A percentile compares a stretch with the other conserved stretches of the same genome.
phyloP scores from a whole-genome alignment of 2,797 vertebrate species.

The Periophthalmus magnuspinnatus region DNA sequence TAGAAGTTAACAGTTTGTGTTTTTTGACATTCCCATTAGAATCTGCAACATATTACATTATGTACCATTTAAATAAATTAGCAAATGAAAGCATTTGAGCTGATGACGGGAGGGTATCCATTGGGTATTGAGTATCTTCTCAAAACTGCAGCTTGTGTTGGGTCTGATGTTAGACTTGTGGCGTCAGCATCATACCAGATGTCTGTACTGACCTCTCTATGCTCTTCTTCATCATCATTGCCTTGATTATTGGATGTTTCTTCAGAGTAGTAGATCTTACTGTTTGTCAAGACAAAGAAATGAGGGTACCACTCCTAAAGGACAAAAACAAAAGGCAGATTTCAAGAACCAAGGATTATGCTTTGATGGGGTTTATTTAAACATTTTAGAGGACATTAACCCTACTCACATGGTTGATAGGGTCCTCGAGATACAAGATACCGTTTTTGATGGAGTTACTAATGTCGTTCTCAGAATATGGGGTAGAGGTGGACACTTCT shows the following conservation, averaged over 20 bases:
- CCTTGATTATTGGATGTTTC: conserved; percentile 91
- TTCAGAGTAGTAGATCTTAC: conserved; percentile 97
- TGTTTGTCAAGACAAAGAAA: conserved; percentile 97
- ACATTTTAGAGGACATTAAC: not conserved
- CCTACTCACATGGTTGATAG: conserved; percentile 90
- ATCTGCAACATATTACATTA: not conserved
- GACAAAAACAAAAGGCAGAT: not conserved
- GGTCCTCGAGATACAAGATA: conserved; percentile 95
- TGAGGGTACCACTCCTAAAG: conserved; percentile 96
- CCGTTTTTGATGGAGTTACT: conserved; percentile 99
- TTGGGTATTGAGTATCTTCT: too few species aligned
- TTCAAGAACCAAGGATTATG: not conserved
- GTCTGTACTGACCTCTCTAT: conserved; percentile 85
- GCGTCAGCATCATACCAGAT: too few species aligned
- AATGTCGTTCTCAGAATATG: conserved; percentile 97
- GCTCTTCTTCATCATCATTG: conserved; percentile 96
- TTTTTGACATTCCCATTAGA: not conserved
- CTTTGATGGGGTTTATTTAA: not conserved
- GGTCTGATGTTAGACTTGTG: too few species aligned
- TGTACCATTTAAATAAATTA: too few species aligned
- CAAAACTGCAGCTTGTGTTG: too few species aligned
- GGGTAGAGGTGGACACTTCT: conserved; percentile 89
- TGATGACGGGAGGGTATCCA: too few species aligned
- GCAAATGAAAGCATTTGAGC: too few species aligned
- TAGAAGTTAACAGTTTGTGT: not conserved